phyloP scores from a whole-genome alignment of 2,113 vertebrate species.

The Rousettus leschenaultii region DNA sequence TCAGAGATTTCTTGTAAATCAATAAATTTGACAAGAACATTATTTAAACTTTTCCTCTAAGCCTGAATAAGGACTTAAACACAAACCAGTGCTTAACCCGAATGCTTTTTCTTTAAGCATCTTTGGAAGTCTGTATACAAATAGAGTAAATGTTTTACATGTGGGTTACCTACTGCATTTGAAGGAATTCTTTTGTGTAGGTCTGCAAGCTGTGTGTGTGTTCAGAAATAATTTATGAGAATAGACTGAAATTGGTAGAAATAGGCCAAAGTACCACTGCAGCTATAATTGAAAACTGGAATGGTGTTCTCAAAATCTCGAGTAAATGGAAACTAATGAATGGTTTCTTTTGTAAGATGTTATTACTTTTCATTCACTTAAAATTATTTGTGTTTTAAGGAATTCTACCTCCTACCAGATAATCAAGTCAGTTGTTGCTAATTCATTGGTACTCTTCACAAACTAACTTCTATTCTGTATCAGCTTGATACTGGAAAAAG shows the following conservation, averaged over 20 bases:
- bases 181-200: constrained; percentile 1
- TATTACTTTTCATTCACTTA: constrained; percentile 1
- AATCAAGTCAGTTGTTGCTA: not conserved
- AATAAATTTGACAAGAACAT: not conserved
- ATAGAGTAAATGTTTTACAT: not conserved
- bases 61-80: not conserved
- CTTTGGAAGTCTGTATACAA: constrained; percentile 3
- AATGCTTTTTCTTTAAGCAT: not conserved
- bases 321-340: constrained; percentile 15
- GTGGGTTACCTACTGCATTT: constrained; percentile 12
- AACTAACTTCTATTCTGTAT: not conserved
- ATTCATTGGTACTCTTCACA: not conserved
- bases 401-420: not conserved
- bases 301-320: not conserved
- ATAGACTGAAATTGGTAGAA: constrained; percentile 15
- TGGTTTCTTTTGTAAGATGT: not conserved
- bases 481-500: not conserved
- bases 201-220: constrained; percentile 12
- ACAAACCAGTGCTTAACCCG: not conserved
- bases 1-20: constrained; percentile 37
- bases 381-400: not conserved
- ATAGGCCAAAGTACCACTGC: not conserved
- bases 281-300: not conserved
- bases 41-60: not conserved
- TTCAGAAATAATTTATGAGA: constrained; percentile 1